Evolutionary conservation across 2,888 invertebrate genomes (phyloP).

Genomic region (Dioctria rufipes): DNA sequence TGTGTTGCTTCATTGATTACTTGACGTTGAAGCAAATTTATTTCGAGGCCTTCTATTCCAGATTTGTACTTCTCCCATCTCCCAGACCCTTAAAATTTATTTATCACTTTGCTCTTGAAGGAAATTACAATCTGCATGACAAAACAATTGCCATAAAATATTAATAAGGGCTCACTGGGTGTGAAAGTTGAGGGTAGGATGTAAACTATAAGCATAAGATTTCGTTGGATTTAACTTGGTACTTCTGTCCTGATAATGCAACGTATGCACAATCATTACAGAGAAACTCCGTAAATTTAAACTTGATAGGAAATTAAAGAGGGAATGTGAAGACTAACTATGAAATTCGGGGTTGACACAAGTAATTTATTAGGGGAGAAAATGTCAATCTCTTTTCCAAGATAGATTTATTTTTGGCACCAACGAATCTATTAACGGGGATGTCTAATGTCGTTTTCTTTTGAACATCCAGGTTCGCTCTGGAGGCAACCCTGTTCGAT

Average conservation of each 20-base stretch:
- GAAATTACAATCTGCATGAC: constrained; percentile 6
- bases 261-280: too few relatives aligned
- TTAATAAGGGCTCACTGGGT: constrained; percentile 15
- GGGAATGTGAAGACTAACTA: too few relatives aligned
- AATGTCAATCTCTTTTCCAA: too few relatives aligned
- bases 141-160: background rate
- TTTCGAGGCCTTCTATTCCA: constrained; percentile 1
- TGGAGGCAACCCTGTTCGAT: too few relatives aligned
- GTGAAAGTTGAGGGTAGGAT: background rate
- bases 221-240: background rate
- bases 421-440: too few relatives aligned
- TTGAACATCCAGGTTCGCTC: too few relatives aligned
- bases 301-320: background rate
- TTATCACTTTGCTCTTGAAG: constrained; percentile 16
- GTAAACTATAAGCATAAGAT: background rate
- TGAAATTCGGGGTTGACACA: background rate
- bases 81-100: too few relatives aligned
- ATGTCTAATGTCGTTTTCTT: too few relatives aligned
- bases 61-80: background rate
- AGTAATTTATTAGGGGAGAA: background rate
- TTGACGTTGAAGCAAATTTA: constrained; percentile 10
- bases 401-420: too few relatives aligned
- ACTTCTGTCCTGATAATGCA: too few relatives aligned
- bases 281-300: constrained; percentile 10
- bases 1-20: constrained; percentile 4